Base-by-base conservation (phyloP, 2,113 vertebrate species). In the Semicossyphus pulcher region DNA sequence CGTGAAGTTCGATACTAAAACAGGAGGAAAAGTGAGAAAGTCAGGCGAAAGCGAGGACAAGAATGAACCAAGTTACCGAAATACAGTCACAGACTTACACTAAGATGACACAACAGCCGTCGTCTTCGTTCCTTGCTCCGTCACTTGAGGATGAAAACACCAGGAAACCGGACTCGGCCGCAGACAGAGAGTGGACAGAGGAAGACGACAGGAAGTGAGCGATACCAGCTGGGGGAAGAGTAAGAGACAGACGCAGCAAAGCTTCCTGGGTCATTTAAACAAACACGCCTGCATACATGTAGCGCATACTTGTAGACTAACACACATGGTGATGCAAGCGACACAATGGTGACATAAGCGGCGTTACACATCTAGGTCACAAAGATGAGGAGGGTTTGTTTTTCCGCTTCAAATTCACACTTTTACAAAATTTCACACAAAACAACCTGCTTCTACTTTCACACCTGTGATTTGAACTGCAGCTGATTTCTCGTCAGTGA, bases 151-250 rank as follows among this genome's bases (percentile, higher is more conserved):
- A 26, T 10, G 39, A n/a, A 58, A 61, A 45, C 48, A n/a, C 10
- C 29, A 21, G 25, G 20, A 44, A 44, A 44, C 12, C 6, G 1
- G 10, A 31, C 2, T 8, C 23, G 10, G 39, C 52, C 21, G 4
- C 23, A 52, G 14, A 49, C 26, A 48, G 42, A 41, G 59, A 63
- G 60, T 57, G 73, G 79, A 71, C 62, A 20, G 11, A 34, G 65
- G 59, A 9, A 34, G 71, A 53, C 48, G 42, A 29, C 73, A 87
- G 80, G 76, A 84, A 80, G 76, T 82, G 65, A 82, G 59, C 1
- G 56, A 58, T 29, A 72, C 32, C 58, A 65, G 62, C 51, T 32
- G 37, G 11, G 12, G 49, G 56, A 63, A 42, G 60, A 29, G 47
- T 15, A 25, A 21, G 28, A 56, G 41, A 49, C n/a, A 32, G 49